These are phyloP conservation scores for Oconnorella tubifera DNA, from an alignment of 2,888 invertebrate genomes.

Conservation along the genomic window DNA sequence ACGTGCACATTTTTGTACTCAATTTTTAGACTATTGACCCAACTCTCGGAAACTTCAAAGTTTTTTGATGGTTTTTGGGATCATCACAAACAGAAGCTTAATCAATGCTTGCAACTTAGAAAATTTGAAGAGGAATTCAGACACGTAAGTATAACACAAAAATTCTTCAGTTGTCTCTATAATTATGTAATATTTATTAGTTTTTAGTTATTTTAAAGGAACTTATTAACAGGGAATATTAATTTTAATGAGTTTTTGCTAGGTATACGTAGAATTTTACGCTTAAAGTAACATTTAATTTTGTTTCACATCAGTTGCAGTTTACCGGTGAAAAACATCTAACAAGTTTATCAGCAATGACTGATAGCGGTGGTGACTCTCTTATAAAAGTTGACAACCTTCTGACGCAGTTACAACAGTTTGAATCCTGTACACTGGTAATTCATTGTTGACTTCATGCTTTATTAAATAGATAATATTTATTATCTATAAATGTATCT, in stretches of 20 bases:
- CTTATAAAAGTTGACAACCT: constrained; percentile 74
- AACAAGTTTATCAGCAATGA: constrained; percentile 63
- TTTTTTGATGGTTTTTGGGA: constrained; percentile 94
- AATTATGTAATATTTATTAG: no score
- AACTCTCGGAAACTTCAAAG: constrained; percentile 87
- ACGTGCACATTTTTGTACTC: no score
- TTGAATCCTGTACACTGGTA: constrained; percentile 65
- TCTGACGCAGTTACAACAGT: constrained; percentile 71
- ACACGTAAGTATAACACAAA: constrained; percentile 66
- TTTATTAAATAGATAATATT: no score
- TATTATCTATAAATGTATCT: no score
- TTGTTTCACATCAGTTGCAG: no score
- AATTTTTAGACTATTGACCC: constrained; percentile 75
- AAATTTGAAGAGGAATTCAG: constrained; percentile 93
- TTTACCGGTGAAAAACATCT: constrained; percentile 53
- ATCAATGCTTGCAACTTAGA: constrained; percentile 83
- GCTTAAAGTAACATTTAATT: no score
- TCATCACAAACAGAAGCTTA: constrained; percentile 77
- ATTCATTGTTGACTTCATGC: no score
- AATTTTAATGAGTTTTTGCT: no score
- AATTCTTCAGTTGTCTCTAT: no score
- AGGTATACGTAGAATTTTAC: no score
- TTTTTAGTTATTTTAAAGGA: no score
- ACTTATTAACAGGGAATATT: no score
- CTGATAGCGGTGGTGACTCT: constrained; percentile 79